Evolutionary conservation across 1,140 invertebrate species (phyloP), one percentile per base, ranked within the genome.

Genomic region (Phymorhynchus buccinoides): DNA sequence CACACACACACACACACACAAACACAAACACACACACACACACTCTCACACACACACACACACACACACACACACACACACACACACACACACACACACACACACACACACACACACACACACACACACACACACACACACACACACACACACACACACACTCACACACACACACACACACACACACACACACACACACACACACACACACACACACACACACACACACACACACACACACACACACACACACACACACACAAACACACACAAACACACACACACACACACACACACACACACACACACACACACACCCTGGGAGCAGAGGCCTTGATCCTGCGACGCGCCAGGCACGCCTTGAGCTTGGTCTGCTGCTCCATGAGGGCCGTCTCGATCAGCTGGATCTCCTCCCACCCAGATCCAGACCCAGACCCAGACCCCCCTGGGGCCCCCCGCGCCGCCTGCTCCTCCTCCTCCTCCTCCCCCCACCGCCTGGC

Each of bases 321-420:
- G 1, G 86, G 86, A 0, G 89, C 90, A 35, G 87, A 84, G 3
- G 88, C 85, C 78, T 90, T 88, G 85, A 92, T 91, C 12, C 91
- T 81, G 48, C 88, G 87, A 16, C 89, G 75, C 27, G 91, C 91
- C 6, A 92, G 79, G 30, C 83, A 84, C 35, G 91, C 90, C 82
- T 89, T 87, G 12, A 88, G 86, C 62, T 90, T 90, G 79, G 88
- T 91, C 85, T 88, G 90, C 66, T 42, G 48, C 3, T 85, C 71
- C 3, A 82, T 42, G 7, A 92, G 81, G 16, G 89, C 56, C 4
- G 14, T 62, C 56, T 62, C 56, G 22, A 62, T 62, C 14, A 22
- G 14, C 18, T 27, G 18, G 56, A 62, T 62, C 14, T 6, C 56
- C 56, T 27, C 56, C 56, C 56, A 62, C 14, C 22, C 12, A 4